Evolutionary conservation across 2,888 invertebrate species (phyloP).

Genomic region (Caenorhabditis zanzibari): DNA sequence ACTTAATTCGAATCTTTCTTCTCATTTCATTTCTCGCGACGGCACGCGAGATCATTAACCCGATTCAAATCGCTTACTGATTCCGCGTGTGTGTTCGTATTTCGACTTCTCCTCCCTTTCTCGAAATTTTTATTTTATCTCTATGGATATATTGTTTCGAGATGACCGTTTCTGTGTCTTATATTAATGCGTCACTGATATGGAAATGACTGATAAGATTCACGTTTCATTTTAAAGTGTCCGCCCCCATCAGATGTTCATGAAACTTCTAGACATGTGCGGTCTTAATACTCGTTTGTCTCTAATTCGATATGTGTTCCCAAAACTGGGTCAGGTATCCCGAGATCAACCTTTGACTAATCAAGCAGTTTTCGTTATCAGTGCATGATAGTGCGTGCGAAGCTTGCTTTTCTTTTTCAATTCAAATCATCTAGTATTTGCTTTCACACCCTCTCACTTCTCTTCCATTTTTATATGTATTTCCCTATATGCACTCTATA

Average conservation of each 20-base stretch:
- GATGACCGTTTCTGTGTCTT: background rate
- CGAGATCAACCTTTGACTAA: constrained; percentile 25
- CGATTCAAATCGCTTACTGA: constrained; percentile 62
- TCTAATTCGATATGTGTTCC: constrained; percentile 43
- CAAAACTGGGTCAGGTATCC: constrained; percentile 61
- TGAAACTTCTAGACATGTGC: background rate
- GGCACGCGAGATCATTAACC: constrained; percentile 64
- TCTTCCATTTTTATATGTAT: constrained; percentile 21
- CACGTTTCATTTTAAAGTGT: constrained; percentile 19
- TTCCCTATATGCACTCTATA: constrained; percentile 38
- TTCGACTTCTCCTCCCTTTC: constrained; percentile 3
- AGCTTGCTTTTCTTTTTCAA: constrained; percentile 49
- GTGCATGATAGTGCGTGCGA: constrained; percentile 56
- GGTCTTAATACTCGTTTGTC: background rate
- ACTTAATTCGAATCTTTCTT: constrained; percentile 27
- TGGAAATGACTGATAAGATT: constrained; percentile 19
- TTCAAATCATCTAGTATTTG: constrained; percentile 41
- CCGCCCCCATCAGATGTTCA: background rate
- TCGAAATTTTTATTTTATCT: constrained; percentile 15
- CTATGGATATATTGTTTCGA: constrained; percentile 56
- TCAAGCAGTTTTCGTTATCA: constrained; percentile 51
- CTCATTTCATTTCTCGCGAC: constrained; percentile 1
- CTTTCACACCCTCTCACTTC: constrained; percentile 44
- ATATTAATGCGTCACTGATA: constrained; percentile 36
- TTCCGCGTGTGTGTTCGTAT: constrained; percentile 27